A percentile compares a stretch with the other conserved stretches of the same genome.
phyloP scores from a whole-genome alignment of 2,113 vertebrate species.

The Malurus cyaneus region DNA sequence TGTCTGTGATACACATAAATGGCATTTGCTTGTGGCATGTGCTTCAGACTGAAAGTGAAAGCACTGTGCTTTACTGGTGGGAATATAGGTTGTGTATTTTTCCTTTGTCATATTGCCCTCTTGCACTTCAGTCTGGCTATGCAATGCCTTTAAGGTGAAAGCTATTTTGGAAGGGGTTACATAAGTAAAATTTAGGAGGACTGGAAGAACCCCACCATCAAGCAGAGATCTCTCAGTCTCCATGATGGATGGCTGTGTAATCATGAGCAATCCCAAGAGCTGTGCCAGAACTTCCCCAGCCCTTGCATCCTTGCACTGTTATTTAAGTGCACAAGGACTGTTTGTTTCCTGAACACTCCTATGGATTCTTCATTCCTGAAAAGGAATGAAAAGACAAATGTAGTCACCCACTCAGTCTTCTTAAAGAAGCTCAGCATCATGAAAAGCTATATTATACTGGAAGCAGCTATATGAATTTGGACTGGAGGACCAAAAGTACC shows the following conservation, averaged over 20 bases:
- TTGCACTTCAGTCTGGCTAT: neutral
- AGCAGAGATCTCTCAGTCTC: neutral
- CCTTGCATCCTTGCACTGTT: neutral
- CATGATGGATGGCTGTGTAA: neutral
- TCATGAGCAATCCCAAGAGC: neutral
- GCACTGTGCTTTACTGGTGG: neutral
- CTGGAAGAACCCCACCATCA: neutral
- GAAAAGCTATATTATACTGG: neutral
- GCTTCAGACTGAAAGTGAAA: neutral
- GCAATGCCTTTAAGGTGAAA: neutral
- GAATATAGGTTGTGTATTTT: neutral
- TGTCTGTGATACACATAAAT: neutral
- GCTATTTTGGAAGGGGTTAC: neutral
- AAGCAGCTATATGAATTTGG: neutral
- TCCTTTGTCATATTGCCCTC: neutral
- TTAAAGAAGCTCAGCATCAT: neutral
- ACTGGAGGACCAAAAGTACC: neutral
- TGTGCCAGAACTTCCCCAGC: neutral
- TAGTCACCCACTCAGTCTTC: neutral
- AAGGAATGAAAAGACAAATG: neutral
- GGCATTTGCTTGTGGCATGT: neutral
- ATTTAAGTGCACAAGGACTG: neutral
- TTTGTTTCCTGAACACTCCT: neutral
- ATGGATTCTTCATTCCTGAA: neutral
- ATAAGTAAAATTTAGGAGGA: neutral